Evolutionary conservation across 1,140 invertebrate species (phyloP).

Genomic region (Drosophila ercepeae): DNA sequence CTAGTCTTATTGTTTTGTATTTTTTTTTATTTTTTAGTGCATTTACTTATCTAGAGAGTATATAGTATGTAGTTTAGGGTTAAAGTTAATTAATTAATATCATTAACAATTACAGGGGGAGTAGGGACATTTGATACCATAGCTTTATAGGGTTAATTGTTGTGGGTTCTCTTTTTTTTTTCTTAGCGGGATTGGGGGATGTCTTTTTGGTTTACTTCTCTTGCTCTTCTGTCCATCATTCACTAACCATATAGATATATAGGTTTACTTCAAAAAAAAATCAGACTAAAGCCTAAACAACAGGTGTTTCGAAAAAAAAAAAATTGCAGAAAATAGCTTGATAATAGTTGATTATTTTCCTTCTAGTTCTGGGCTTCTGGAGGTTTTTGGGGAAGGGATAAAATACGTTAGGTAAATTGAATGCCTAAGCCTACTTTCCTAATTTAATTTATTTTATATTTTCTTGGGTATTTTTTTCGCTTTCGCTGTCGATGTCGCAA

Average conservation of each 20-base stretch:
- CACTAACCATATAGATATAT: slow-evolving; percentile 8
- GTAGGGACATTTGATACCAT: slow-evolving; percentile 31
- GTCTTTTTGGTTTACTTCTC: slow-evolving; percentile 39
- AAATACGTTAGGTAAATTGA: slow-evolving; percentile 57
- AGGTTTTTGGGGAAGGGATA: neutral
- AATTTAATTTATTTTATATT: slow-evolving; percentile 26
- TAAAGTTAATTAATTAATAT: slow-evolving; percentile 74
- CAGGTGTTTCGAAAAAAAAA: slow-evolving; percentile 46
- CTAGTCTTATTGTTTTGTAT: slow-evolving; percentile 4
- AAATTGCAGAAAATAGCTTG: slow-evolving; percentile 21
- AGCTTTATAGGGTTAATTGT: slow-evolving; percentile 22
- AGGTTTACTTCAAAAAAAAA: slow-evolving; percentile 2
- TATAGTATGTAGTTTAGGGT: slow-evolving; percentile 61
- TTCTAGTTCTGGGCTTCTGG: slow-evolving; percentile 20
- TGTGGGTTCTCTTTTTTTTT: slow-evolving; percentile 14
- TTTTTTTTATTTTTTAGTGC: slow-evolving; percentile 60
- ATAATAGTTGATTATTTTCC: slow-evolving; percentile 6
- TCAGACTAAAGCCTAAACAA: slow-evolving; percentile 44
- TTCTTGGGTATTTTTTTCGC: slow-evolving; percentile 11
- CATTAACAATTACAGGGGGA: slow-evolving; percentile 62
- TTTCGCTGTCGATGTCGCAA: neutral
- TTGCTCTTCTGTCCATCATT: neutral
- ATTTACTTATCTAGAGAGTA: slow-evolving; percentile 74
- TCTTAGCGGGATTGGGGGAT: slow-evolving; percentile 19
- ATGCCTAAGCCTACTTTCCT: slow-evolving; percentile 42